phyloP scores from a whole-genome alignment of 2,797 vertebrate species.

The Nothura maculosa region DNA sequence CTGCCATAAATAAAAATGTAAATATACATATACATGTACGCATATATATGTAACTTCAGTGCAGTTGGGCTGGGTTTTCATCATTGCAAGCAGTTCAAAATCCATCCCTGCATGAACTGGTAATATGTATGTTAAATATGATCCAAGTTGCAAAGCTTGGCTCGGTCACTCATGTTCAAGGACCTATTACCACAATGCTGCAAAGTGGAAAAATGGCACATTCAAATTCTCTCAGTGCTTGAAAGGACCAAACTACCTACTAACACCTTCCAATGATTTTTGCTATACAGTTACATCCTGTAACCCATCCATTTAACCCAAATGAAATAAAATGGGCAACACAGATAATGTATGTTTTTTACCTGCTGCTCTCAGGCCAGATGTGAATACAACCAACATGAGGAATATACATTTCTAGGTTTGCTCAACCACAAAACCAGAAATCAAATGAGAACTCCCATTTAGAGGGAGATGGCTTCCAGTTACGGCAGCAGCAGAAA shows the following conservation, averaged over 20 bases:
- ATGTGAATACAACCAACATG: not conserved
- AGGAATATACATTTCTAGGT: slow-evolving; percentile 25
- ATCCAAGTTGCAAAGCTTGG: not conserved
- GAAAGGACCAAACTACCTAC: not conserved
- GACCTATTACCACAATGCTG: not conserved
- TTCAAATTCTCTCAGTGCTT: not conserved
- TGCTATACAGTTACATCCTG: not conserved
- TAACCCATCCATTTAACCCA: not conserved
- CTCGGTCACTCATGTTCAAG: not conserved
- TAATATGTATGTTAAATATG: accelerated
- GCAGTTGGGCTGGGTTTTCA: not conserved
- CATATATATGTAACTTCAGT: accelerated
- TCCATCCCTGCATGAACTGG: not conserved
- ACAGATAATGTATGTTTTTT: not conserved
- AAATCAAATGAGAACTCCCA: slow-evolving; percentile 25
- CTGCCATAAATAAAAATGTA: not conserved
- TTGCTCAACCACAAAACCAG: not conserved
- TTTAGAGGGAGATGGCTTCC: not conserved
- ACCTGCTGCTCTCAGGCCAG: slow-evolving; percentile 7
- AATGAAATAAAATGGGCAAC: not conserved
- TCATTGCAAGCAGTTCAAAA: not conserved
- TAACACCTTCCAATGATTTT: not conserved
- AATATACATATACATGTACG: too few species aligned
- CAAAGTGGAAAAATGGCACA: not conserved
- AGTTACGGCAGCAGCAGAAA: not conserved